Evolutionary conservation across 2,113 vertebrate genomes (phyloP), one percentile per base, ranked within the genome.

Genomic region (Coracopsis vasa): DNA sequence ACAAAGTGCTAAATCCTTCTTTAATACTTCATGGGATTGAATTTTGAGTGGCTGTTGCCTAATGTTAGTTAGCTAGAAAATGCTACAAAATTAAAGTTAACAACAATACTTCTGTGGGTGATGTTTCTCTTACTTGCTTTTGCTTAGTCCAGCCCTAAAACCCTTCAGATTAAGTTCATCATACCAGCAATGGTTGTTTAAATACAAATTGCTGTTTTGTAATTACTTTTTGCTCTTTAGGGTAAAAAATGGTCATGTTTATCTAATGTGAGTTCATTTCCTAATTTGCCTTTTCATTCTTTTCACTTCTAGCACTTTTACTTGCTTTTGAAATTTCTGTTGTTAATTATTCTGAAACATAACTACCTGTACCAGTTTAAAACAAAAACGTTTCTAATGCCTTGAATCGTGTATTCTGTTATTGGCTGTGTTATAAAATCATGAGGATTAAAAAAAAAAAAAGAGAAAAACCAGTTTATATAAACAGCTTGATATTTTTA

Each of bases 401-500:
- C 3, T 66, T 54, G 6, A n/a, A 17, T 58, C 2, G 53, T 58
- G 7, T 33, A 17, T 50, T 77, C 13, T 88, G 47, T 54, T 39
- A 64, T 15, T 92, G 60, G 7, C 47, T 58, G 12, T 7, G 10
- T 78, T 88, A 83, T 56, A 86, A 93, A 96, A 86, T 80, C 23
- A 0, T 2, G 5, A 20, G 13, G 58, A 53, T 51, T 86, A 78
- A 86, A 48, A 67, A 41, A 54, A 73, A 88, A 69, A 27, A 16
- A 3, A 11, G 1, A 35, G 5, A 45, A 56, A 66, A 92, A 41
- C 0, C 16, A 53, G 50, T 94, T 96, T 97, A 96, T 93, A 60
- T 96, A 97, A 97, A 93, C 92, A 86, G 85, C 56, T 96, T 88
- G 86, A 37, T 96, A 96, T 95, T 95, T 96, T 97, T 96, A 97